A percentile compares a stretch with the other conserved stretches of the same genome.
These are phyloP conservation scores for Carollia perspicillata DNA, from an alignment of 2,113 vertebrate genomes.

Conservation along the genomic window DNA sequence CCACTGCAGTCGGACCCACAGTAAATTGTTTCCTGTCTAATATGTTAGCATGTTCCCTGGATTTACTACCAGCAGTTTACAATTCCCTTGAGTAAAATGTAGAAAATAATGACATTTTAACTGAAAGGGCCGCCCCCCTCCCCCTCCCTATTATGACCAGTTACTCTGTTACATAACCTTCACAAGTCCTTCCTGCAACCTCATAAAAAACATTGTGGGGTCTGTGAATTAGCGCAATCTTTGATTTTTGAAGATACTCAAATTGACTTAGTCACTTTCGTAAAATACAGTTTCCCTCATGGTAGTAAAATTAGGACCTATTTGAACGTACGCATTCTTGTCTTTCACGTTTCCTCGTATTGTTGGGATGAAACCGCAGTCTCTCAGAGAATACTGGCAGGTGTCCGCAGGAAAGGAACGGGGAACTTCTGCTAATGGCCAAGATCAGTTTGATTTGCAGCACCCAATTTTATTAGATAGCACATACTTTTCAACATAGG, in stretches of 20 bases:
- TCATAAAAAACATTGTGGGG: neutral
- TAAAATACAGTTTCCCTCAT: neutral
- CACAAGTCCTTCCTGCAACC: neutral
- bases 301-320: neutral
- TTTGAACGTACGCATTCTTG: neutral
- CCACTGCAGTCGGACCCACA: neutral
- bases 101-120: neutral
- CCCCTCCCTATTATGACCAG: neutral
- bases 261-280: neutral
- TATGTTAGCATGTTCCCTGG: neutral
- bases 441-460: neutral
- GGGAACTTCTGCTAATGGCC: neutral
- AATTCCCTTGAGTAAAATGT: conserved; percentile 3
- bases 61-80: neutral
- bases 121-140: neutral
- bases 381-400: neutral
- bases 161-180: neutral
- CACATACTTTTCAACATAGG: neutral
- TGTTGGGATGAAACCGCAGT: neutral
- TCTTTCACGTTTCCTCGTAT: neutral
- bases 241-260: neutral
- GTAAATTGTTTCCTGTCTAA: neutral
- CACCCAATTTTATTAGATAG: neutral
- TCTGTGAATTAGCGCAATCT: neutral
- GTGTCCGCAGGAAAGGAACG: neutral